Percentiles rank a stretch among this genome's conserved stretches.
These are phyloP conservation scores for Thymelicus acteon DNA, from an alignment of 2,888 invertebrate genomes.

Conservation along the genomic window DNA sequence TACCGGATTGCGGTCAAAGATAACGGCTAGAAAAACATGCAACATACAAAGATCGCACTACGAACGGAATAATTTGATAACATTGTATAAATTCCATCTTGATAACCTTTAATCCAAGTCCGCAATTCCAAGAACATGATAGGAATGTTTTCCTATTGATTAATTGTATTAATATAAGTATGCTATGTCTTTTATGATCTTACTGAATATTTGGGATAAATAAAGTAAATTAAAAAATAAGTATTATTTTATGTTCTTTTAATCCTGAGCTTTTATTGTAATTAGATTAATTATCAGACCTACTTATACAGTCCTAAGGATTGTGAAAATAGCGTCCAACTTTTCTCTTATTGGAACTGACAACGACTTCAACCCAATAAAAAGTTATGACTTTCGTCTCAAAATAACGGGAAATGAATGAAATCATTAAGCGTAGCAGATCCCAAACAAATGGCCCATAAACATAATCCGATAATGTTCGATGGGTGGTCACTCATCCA, in stretches of 20 bases:
- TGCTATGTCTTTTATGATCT: not conserved
- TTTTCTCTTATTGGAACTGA: conserved; percentile 44
- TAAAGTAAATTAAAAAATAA: too few species aligned
- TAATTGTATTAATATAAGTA: not conserved
- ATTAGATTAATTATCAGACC: too few species aligned
- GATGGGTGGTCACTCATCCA: conserved; percentile 61
- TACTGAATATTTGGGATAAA: too few species aligned
- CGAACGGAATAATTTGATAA: conserved; percentile 51
- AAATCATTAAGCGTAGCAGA: conserved; percentile 77
- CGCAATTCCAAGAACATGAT: not conserved
- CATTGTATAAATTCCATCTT: conserved; percentile 44
- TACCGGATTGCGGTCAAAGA: conserved; percentile 56
- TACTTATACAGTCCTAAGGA: not conserved
- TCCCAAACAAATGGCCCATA: conserved; percentile 78
- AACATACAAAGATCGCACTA: conserved; percentile 48
- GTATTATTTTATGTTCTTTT: too few species aligned
- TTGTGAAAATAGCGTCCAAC: conserved; percentile 27
- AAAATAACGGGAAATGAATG: conserved; percentile 61
- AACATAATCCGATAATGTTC: conserved; percentile 78
- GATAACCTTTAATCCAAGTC: conserved; percentile 37
- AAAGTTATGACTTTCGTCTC: conserved; percentile 61
- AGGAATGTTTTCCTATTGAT: not conserved
- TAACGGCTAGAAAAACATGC: conserved; percentile 49
- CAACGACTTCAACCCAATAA: conserved; percentile 49
- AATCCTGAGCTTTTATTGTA: too few species aligned